Percentiles rank a stretch among this genome's conserved stretches.
phyloP scores from a whole-genome alignment of 2,888 invertebrate species.

The Nematopogon swammerdamellus region DNA sequence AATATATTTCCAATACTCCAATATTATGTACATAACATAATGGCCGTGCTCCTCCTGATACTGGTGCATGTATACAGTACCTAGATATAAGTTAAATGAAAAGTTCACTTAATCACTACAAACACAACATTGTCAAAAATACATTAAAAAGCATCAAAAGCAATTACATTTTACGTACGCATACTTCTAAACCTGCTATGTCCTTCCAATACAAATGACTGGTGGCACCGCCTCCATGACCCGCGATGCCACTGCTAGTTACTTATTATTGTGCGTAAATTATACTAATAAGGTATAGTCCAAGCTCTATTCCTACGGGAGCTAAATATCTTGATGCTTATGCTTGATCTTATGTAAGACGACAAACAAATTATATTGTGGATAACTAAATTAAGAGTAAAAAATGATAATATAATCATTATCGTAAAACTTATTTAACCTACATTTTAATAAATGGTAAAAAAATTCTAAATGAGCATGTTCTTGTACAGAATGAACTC shows the following conservation, averaged over 20 bases:
- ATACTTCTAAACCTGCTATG: not conserved
- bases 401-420: too few relatives aligned
- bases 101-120: not conserved
- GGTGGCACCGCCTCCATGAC: not conserved
- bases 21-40: too few relatives aligned
- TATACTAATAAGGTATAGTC: not conserved
- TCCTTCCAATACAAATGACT: not conserved
- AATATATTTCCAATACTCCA: too few relatives aligned
- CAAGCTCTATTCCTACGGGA: not conserved
- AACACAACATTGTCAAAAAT: not conserved
- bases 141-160: not conserved
- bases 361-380: not conserved
- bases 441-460: not conserved
- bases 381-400: not conserved
- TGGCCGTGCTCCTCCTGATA: too few relatives aligned
- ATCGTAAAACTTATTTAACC: not conserved
- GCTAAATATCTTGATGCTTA: not conserved
- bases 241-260: not conserved
- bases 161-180: not conserved
- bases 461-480: not conserved
- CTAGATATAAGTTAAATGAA: too few relatives aligned
- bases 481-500: not conserved
- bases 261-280: not conserved
- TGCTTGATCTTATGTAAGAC: not conserved
- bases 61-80: too few relatives aligned